Percentiles rank a stretch among this genome's conserved stretches.
Evolutionary conservation across 1,140 invertebrate genomes (phyloP).

Genomic region (Phthorimaea operculella): DNA sequence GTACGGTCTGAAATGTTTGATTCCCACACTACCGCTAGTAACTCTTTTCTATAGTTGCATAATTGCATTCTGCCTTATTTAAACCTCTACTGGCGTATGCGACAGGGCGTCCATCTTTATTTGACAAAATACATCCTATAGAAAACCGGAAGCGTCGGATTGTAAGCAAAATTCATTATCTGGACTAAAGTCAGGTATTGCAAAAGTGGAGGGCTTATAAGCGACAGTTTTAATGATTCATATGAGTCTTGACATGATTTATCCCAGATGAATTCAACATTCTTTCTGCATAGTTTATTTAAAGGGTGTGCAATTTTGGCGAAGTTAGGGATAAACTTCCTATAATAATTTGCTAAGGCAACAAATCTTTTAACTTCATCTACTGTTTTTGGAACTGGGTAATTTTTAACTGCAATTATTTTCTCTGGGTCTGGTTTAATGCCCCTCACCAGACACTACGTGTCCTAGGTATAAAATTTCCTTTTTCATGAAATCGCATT

Average conservation of each 20-base stretch:
- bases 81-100: conserved; percentile 43
- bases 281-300: conserved; percentile 9
- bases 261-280: neutral
- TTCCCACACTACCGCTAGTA: conserved; percentile 63
- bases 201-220: neutral
- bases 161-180: conserved; percentile 27
- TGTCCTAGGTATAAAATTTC: conserved; percentile 54
- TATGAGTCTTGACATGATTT: neutral
- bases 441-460: conserved; percentile 38
- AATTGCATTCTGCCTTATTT: conserved; percentile 46
- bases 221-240: neutral
- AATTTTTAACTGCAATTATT: conserved; percentile 37
- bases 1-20: conserved; percentile 52
- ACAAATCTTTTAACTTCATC: conserved; percentile 55
- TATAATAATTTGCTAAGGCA: conserved; percentile 53
- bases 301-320: conserved; percentile 28
- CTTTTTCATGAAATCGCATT: conserved; percentile 47
- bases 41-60: conserved; percentile 55
- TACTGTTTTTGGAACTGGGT: conserved; percentile 36
- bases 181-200: conserved; percentile 27
- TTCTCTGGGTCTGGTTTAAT: conserved; percentile 54
- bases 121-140: conserved; percentile 30
- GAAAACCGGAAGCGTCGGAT: conserved; percentile 28
- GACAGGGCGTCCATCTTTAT: conserved; percentile 36
- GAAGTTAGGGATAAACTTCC: conserved; percentile 45